Base-by-base conservation (phyloP, 2,888 invertebrate genomes). In the Aproaerema taeniolella region DNA sequence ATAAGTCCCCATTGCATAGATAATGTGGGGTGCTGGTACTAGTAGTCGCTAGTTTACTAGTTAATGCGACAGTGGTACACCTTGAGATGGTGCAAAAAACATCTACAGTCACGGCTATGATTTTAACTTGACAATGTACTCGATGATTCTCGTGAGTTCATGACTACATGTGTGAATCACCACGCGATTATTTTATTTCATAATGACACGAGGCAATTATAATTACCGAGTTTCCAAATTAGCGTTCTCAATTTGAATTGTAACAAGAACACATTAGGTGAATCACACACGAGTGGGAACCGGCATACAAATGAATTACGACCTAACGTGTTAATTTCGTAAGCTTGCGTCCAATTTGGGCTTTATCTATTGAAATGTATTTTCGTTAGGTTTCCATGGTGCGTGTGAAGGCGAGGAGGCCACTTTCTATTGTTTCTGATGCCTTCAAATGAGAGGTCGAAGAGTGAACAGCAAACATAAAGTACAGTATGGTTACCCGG, bases 1-100 rank as follows among this genome's bases (percentile, higher is more conserved):
- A 64, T 74, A 72, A 78, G 83, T 81, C 83, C 86, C 67, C 82
- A 67, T 70, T 86, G 70, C 85, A 86, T 85, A 85, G 82, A 70
- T 78, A 81, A 70, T 76, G 66, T 69, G 66, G 78, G 79, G 75
- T 76, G 74, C 67, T 62, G 65, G 65, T 67, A 30, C 37, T 29
- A 30, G 31, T 31, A 14, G 25, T n/a, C 14, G 11, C 25, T 24
- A 17, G 10, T 16, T 17, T 25, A 31, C 25, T 29, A 35, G 30
- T 15, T 13, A 32, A 72, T 65, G 73, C 72, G 67, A 69, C 61
- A 62, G 55, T 53, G 48, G 66, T 59, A 60, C 63, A 61, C 78
- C 78, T 79, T 77, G 76, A 60, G 52, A 39, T 17, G 4, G 25
- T 13, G 4, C 10, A 29, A 24, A 39, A 39, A 39, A 39, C 33